A percentile compares a stretch with the other conserved stretches of the same genome.
Conservation (phyloP, 2,113 vertebrate species). For the Ahaetulla prasina region DNA sequence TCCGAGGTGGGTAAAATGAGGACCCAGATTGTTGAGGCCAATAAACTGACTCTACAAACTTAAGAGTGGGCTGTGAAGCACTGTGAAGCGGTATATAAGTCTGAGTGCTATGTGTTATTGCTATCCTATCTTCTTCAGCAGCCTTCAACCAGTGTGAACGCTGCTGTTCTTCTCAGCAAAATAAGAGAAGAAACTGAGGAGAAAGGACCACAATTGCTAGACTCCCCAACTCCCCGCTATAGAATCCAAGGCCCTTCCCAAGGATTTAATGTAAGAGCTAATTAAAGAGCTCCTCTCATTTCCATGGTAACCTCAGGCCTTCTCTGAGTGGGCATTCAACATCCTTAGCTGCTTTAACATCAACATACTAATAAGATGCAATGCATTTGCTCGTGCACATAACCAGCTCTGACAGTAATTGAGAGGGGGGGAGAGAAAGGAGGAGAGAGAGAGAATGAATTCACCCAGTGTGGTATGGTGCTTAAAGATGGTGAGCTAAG, state of each 20-base stretch:
- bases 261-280: conserved; percentile 64
- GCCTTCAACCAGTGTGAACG: neutral
- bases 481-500: neutral
- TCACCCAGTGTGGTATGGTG: neutral
- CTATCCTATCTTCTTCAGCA: neutral
- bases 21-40: too few species aligned
- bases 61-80: too few species aligned
- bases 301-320: conserved; percentile 65
- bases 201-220: conserved; percentile 8
- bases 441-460: neutral
- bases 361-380: conserved; percentile 65
- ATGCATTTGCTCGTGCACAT: conserved; percentile 55
- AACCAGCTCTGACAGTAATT: conserved; percentile 26
- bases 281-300: conserved; percentile 65
- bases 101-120: too few species aligned
- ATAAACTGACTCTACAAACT: too few species aligned
- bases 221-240: conserved; percentile 42
- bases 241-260: conserved; percentile 56
- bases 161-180: neutral
- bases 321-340: conserved; percentile 67
- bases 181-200: neutral
- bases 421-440: too few species aligned
- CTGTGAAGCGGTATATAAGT: too few species aligned
- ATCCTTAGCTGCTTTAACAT: conserved; percentile 54
- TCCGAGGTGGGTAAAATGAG: too few species aligned